Evolutionary conservation across 2,888 invertebrate genomes (phyloP).

Genomic region (Andricus curvator): DNA sequence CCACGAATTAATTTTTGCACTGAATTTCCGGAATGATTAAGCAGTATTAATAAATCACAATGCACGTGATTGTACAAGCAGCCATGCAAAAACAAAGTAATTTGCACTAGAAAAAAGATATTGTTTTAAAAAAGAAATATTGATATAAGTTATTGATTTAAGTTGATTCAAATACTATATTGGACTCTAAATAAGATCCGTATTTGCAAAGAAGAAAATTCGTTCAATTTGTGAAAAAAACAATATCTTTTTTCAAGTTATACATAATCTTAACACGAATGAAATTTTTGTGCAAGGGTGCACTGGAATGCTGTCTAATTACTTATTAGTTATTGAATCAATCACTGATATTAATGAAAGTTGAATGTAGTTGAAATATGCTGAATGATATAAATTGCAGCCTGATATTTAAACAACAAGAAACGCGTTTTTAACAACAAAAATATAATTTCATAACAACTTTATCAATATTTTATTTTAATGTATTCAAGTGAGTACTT

Average conservation of each 20-base stretch:
- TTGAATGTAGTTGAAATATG: not conserved
- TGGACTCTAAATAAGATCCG: constrained; percentile 22
- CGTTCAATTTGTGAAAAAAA: constrained; percentile 46
- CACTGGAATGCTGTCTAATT: constrained; percentile 23
- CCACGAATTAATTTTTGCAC: constrained; percentile 26
- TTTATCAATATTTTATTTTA: not conserved
- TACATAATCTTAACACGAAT: constrained; percentile 16
- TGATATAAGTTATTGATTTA: constrained; percentile 41
- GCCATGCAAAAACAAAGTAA: not conserved
- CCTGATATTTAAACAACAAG: not conserved
- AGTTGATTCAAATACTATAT: constrained; percentile 42
- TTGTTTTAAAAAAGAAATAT: constrained; percentile 13
- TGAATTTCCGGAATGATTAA: constrained; percentile 5
- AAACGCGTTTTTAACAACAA: not conserved
- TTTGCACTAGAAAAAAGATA: constrained; percentile 6
- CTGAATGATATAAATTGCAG: not conserved
- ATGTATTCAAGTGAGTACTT: not conserved
- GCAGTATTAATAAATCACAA: constrained; percentile 12
- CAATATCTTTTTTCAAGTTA: constrained; percentile 4
- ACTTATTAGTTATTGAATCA: constrained; percentile 12
- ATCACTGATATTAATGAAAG: constrained; percentile 15
- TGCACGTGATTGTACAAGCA: constrained; percentile 10
- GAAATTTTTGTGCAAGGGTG: not conserved
- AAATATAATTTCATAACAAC: not conserved
- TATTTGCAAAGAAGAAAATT: constrained; percentile 4